Base-by-base conservation (phyloP, 2,888 invertebrate species). In the Crioceris asparagi region DNA sequence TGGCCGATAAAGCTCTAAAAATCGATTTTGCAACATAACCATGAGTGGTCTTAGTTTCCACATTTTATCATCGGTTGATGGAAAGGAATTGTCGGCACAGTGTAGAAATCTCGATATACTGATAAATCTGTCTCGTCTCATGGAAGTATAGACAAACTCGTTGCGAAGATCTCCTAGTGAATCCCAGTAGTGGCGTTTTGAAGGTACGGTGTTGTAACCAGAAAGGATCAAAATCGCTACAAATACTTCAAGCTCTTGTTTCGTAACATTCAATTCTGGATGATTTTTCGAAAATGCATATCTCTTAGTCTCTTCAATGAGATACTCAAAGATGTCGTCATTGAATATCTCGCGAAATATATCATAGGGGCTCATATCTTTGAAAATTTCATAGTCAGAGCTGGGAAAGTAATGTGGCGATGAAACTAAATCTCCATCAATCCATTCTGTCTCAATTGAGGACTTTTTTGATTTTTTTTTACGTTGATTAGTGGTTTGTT, bases 111-210 rank as follows among this genome's bases (percentile, higher is more conserved):
- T 17, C 31, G 32, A 34, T 23, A 38, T 44, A 5, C 31, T 11
- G 2, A 34, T 17, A 12, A 41, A 46, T 36, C 35, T 25, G 29
- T 43, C 34, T 8, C 40, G 29, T 18, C 40, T 38, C 39, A 44
- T 44, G 8, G 41, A 27, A 29, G 43, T 43, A 33, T 36, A 40
- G 36, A 42, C 36, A 17, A 41, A 25, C 4, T 31, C 17, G 32
- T 41, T 44, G n/a, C 36, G 29, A 17, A 38, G 26, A 29, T 41
- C 35, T 18, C 29, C 34, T 11, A 17, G 33, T 2, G 12, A 30
- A 17, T 41, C 39, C 39, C 36, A 41, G 29, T 38, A 41, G 7
- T 29, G 34, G 18, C 35, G 17, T 34, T 36, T 35, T 3, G 19
- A 18, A 15, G 19, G 31, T 10, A 31, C 21, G 8, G 19, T 31